These are phyloP conservation scores for Leguminivora glycinivorella DNA, from an alignment of 1,140 invertebrate species.

Conservation along the genomic window DNA sequence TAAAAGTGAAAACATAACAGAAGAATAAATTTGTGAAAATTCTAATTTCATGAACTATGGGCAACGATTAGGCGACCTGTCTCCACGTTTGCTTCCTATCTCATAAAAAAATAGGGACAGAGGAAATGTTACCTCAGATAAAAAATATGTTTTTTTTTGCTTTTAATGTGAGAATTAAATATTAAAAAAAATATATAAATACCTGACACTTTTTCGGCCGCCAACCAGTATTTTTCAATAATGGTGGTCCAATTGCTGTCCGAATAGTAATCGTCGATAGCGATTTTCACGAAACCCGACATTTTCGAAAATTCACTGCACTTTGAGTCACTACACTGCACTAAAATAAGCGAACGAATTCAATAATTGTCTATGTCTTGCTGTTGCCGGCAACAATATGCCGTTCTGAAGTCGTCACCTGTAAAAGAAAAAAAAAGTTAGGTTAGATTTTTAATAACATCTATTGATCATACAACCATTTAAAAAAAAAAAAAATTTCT, in stretches of 20 bases:
- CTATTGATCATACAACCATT: neutral
- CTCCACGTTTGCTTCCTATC: too few species aligned
- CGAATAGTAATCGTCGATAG: constrained; percentile 77
- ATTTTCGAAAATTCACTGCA: constrained; percentile 54
- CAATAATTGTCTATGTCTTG: constrained; percentile 32
- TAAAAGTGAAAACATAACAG: neutral
- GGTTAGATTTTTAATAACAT: neutral
- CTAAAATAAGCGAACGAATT: constrained; percentile 32
- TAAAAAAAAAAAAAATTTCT: neutral
- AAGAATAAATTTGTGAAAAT: neutral
- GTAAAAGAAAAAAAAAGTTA: constrained; percentile 46
- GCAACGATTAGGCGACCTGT: too few species aligned
- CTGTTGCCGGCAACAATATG: constrained; percentile 63
- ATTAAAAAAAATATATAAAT: constrained; percentile 26
- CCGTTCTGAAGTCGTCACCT: constrained; percentile 68
- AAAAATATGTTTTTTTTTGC: too few species aligned
- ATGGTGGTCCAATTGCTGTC: constrained; percentile 78
- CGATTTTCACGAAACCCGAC: constrained; percentile 78
- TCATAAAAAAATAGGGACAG: too few species aligned
- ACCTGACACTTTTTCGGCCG: constrained; percentile 77
- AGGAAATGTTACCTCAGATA: too few species aligned
- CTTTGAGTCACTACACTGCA: neutral
- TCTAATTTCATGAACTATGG: too few species aligned
- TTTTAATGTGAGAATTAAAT: too few species aligned
- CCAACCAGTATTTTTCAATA: constrained; percentile 77